Evolutionary conservation across 2,888 invertebrate species (phyloP).

Genomic region (Aphodius sticticus): DNA sequence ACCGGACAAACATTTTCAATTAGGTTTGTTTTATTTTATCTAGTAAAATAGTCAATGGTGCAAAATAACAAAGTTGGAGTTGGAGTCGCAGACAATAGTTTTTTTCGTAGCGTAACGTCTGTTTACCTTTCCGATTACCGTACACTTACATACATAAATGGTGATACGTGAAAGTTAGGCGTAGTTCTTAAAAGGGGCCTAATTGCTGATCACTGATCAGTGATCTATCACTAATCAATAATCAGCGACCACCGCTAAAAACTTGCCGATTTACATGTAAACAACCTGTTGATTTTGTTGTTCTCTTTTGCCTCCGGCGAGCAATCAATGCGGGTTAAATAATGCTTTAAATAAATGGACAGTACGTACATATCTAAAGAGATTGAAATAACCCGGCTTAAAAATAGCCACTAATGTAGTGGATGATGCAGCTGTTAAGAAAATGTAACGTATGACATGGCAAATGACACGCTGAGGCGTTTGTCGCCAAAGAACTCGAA

Average conservation of each 20-base stretch:
- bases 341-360: background rate
- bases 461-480: background rate
- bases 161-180: background rate
- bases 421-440: slow-evolving; percentile 31
- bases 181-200: background rate
- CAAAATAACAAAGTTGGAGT: background rate
- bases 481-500: background rate
- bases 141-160: background rate
- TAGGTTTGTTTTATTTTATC: background rate
- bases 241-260: background rate
- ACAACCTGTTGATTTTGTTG: background rate
- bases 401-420: background rate
- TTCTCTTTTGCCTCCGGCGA: background rate
- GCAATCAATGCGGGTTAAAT: background rate
- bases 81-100: background rate
- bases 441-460: slow-evolving; percentile 21
- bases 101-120: background rate
- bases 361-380: background rate
- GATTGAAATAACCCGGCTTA: background rate
- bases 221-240: no score
- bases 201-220: no score
- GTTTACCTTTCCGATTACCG: background rate
- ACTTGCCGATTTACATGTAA: background rate
- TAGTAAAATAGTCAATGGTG: background rate
- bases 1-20: background rate